These are phyloP conservation scores for Montipora capitata DNA, from an alignment of 92 coral and sea anemone genomes.

Conservation along the genomic window DNA sequence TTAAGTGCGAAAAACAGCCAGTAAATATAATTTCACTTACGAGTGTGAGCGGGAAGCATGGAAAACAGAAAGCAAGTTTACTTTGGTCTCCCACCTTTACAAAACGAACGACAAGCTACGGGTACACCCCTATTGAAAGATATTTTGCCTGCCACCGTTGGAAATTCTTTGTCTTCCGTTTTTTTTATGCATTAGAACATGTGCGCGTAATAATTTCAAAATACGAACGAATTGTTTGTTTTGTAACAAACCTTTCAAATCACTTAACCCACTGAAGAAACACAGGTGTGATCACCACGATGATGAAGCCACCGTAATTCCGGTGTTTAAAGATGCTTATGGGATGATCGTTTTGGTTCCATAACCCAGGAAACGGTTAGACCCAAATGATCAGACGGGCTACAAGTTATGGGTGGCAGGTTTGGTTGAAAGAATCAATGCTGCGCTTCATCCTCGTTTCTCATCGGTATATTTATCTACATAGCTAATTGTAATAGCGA, in stretches of 20 bases:
- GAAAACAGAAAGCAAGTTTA: too few relatives aligned
- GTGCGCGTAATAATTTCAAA: not conserved
- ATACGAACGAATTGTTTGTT: not conserved
- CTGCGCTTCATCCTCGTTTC: too few relatives aligned
- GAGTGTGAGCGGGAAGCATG: too few relatives aligned
- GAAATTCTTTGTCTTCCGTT: not conserved
- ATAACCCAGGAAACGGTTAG: not conserved
- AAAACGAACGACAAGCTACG: not conserved
- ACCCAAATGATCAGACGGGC: not conserved
- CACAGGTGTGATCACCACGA: not conserved
- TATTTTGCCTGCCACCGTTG: not conserved
- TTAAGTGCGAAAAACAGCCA: too few relatives aligned
- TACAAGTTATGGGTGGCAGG: conserved; percentile 6
- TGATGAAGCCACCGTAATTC: not conserved
- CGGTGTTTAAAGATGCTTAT: not conserved
- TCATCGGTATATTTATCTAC: not conserved
- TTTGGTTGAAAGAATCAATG: too few relatives aligned
- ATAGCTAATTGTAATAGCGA: not conserved
- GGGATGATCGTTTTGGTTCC: not conserved
- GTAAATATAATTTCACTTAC: too few relatives aligned
- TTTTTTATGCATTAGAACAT: not conserved
- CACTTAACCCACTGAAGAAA: not conserved
- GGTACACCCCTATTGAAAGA: not conserved
- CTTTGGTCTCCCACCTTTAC: too few relatives aligned
- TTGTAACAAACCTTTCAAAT: not conserved